Conservation (phyloP, 2,888 invertebrate species). For the Plebejus anna region DNA sequence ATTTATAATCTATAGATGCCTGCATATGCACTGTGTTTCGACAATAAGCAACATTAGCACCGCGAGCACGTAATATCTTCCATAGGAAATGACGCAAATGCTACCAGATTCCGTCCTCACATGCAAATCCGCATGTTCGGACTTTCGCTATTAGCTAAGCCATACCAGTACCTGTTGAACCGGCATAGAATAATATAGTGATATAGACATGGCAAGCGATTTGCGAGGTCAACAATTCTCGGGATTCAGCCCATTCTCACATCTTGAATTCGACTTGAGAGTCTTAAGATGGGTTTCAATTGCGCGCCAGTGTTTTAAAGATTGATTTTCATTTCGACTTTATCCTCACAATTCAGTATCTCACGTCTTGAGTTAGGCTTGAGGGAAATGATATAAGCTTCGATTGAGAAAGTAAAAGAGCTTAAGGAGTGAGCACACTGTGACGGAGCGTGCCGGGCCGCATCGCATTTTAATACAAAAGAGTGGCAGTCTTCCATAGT, state of each 20-base stretch:
- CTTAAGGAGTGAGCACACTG: no score
- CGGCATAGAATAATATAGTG: neutral
- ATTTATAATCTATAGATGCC: neutral
- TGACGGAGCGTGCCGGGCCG: no score
- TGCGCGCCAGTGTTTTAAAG: no score
- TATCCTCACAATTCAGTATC: no score
- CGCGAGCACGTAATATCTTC: conserved; percentile 13
- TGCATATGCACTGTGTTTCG: neutral
- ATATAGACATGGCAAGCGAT: neutral
- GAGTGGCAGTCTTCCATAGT: no score
- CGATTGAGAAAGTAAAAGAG: no score
- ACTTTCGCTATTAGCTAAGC: conserved; percentile 53
- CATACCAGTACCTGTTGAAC: conserved; percentile 29
- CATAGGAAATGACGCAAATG: conserved; percentile 50
- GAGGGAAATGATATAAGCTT: no score
- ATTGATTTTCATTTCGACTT: no score
- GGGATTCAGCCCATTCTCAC: neutral
- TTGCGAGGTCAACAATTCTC: neutral
- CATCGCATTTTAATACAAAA: no score
- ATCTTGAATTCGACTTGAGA: neutral
- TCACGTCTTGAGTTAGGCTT: no score
- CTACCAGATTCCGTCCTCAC: conserved; percentile 43
- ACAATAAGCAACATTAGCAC: conserved; percentile 20
- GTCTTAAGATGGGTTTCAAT: no score
- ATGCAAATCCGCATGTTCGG: conserved; percentile 48